Conservation (phyloP, 2,113 vertebrate genomes). For the Entosphenus tridentatus region DNA sequence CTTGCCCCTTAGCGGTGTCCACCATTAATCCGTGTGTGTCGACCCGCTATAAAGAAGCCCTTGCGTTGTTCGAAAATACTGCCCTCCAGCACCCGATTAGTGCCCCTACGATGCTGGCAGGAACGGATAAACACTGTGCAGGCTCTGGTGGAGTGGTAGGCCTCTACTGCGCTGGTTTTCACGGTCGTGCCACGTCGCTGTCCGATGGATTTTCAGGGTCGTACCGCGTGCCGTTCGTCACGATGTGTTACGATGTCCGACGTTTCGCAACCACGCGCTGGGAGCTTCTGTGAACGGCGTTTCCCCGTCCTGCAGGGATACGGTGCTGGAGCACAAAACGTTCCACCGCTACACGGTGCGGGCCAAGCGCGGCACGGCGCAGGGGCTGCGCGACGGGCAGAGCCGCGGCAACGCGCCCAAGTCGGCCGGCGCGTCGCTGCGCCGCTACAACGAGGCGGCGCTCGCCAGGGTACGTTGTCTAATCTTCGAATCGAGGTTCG, state of each 20-base stretch:
- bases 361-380: constrained; percentile 54
- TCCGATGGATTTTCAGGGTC: not conserved
- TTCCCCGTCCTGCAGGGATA: constrained; percentile 22
- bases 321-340: constrained; percentile 63
- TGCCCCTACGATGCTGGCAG: constrained; percentile 5
- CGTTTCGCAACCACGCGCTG: no score
- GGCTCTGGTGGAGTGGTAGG: not conserved
- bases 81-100: no score
- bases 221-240: no score
- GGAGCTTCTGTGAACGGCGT: no score
- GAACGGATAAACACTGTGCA: no score
- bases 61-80: no score
- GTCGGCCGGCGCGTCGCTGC: constrained; percentile 57
- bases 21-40: no score
- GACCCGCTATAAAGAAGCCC: no score
- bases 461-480: constrained; percentile 33
- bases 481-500: no score
- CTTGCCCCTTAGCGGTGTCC: no score
- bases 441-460: constrained; percentile 55
- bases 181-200: no score
- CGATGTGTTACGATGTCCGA: no score
- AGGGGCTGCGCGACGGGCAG: constrained; percentile 46
- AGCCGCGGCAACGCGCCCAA: constrained; percentile 30
- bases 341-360: constrained; percentile 82
- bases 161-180: not conserved